Percentiles rank a stretch among this genome's conserved stretches.
Evolutionary conservation across 53 echinoderm and acorn worm genomes (phyloP).

Genomic region (Paelopatides confundens): DNA sequence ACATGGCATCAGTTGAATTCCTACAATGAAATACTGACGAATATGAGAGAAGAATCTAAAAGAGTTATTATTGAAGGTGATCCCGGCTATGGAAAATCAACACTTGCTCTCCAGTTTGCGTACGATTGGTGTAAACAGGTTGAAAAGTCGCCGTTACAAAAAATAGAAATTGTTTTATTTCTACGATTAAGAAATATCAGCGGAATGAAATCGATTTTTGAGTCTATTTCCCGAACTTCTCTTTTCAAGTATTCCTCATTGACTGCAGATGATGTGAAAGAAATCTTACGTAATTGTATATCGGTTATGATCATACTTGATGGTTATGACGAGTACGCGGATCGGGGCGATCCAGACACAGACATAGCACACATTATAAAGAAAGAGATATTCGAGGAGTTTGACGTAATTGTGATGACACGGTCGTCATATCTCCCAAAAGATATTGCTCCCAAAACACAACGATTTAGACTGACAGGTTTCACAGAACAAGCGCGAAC

Average conservation of each 20-base stretch:
- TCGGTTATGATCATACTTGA: not conserved
- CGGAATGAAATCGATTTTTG: not conserved
- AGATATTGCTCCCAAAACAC: not conserved
- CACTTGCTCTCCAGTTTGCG: not conserved
- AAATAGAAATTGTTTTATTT: not conserved
- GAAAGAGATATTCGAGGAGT: not conserved
- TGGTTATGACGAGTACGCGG: conserved; percentile 8
- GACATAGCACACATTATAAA: conserved; percentile 11
- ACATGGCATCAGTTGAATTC: not conserved
- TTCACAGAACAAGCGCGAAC: not conserved
- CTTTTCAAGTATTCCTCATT: not conserved
- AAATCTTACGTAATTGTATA: not conserved
- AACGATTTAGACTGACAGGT: not conserved
- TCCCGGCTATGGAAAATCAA: conserved; percentile 2
- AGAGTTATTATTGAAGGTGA: not conserved
- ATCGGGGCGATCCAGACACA: not conserved
- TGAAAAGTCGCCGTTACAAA: not conserved
- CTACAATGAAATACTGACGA: not conserved
- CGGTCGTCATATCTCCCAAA: conserved; percentile 10
- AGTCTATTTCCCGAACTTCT: not conserved
- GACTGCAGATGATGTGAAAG: not conserved
- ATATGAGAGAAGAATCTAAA: not conserved
- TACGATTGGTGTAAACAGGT: conserved; percentile 5
- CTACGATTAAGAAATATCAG: not conserved
- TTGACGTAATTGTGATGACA: not conserved